phyloP scores from a whole-genome alignment of 2,797 vertebrate genomes.

The Mastacembelus armatus region DNA sequence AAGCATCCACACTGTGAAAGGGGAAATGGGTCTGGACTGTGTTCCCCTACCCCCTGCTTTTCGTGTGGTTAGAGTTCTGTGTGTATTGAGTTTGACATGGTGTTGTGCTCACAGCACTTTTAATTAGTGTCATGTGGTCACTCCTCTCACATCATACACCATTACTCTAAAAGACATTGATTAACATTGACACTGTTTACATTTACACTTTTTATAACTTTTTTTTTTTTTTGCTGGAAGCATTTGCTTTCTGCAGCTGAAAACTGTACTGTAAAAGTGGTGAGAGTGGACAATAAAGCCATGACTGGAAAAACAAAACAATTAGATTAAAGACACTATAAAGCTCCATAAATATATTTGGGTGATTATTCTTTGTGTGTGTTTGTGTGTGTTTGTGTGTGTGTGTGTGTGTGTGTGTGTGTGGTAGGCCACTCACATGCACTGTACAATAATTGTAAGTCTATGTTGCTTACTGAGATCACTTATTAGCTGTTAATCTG shows the following conservation, averaged over 20 bases:
- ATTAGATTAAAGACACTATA: no score
- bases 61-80: conserved; percentile 64
- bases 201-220: conserved; percentile 47
- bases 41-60: conserved; percentile 46
- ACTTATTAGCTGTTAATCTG: conserved; percentile 19
- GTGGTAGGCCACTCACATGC: no score
- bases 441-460: not conserved
- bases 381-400: no score
- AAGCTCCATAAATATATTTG: no score
- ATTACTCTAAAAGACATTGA: conserved; percentile 82
- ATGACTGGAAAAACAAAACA: no score
- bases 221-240: no score
- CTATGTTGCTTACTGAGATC: conserved; percentile 14
- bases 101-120: conserved; percentile 77
- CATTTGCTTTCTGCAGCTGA: no score
- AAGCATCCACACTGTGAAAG: conserved; percentile 70
- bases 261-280: no score
- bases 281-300: no score
- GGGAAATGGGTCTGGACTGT: conserved; percentile 47
- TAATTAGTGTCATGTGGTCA: conserved; percentile 84
- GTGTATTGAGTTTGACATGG: conserved; percentile 74
- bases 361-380: no score
- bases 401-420: not conserved
- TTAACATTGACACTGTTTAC: conserved; percentile 72
- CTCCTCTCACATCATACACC: conserved; percentile 77